Evolutionary conservation across 1,140 invertebrate genomes (phyloP).

Genomic region (Listronotus oregonensis): DNA sequence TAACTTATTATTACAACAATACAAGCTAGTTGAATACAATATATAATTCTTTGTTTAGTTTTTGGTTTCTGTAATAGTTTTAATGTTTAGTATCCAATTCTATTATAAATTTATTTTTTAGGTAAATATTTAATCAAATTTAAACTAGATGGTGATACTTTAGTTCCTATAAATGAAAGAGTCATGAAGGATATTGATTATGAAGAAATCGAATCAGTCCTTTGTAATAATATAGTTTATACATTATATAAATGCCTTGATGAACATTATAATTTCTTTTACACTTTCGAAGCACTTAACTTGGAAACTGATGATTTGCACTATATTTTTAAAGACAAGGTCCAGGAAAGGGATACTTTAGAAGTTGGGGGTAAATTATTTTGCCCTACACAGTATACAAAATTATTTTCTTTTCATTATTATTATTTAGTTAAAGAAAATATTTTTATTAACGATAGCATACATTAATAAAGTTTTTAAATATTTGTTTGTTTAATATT

Average conservation of each 20-base stretch:
- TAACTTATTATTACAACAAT: no score
- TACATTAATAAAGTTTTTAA: not conserved
- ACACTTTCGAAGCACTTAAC: constrained; percentile 35
- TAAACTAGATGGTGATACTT: constrained; percentile 12
- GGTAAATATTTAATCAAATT: constrained; percentile 43
- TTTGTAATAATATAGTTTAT: constrained; percentile 43
- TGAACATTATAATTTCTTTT: constrained; percentile 10
- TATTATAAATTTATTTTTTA: no score
- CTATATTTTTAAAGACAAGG: constrained; percentile 22
- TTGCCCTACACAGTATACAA: not conserved
- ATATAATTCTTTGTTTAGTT: no score
- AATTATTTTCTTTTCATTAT: constrained; percentile 28
- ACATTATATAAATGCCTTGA: constrained; percentile 40
- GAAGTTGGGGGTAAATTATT: constrained; percentile 6
- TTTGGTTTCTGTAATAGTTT: no score
- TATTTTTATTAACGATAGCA: constrained; percentile 22
- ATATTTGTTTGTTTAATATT: no score
- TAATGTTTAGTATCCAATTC: no score
- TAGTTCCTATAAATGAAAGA: constrained; percentile 22
- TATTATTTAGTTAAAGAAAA: constrained; percentile 23
- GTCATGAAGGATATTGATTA: constrained; percentile 18
- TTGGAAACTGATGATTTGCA: constrained; percentile 23
- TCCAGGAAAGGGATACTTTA: not conserved
- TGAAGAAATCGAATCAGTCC: constrained; percentile 36
- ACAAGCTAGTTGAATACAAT: no score